These are phyloP conservation scores for Epizoanthus rinbou DNA, from an alignment of 92 coral and sea anemone genomes.

Conservation along the genomic window DNA sequence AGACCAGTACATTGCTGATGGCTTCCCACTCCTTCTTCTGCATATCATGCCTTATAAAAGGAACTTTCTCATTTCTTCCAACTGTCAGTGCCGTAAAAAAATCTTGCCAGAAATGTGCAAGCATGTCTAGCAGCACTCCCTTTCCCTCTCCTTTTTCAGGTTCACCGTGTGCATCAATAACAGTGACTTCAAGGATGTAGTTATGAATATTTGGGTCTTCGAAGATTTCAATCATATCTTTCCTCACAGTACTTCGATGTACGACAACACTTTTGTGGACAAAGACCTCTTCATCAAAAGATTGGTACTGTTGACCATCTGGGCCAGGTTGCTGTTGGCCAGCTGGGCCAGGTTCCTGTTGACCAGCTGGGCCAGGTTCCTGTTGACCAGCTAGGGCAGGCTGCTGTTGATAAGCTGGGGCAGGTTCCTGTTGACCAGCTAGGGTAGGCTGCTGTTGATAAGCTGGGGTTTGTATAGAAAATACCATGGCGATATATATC, in stretches of 20 bases:
- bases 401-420: not conserved
- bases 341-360: not conserved
- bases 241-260: constrained; percentile 40
- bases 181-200: constrained; percentile 24
- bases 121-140: constrained; percentile 23
- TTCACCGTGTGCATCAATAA: constrained; percentile 17
- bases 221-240: constrained; percentile 40
- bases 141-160: constrained; percentile 52
- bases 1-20: constrained; percentile 12
- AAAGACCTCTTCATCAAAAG: constrained; percentile 7
- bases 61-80: constrained; percentile 34
- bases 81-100: constrained; percentile 27
- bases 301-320: not conserved
- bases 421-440: too few relatives aligned
- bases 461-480: too few relatives aligned
- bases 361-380: not conserved
- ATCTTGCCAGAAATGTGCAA: constrained; percentile 39
- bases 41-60: constrained; percentile 38
- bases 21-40: constrained; percentile 47
- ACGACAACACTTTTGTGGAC: constrained; percentile 16
- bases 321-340: constrained; percentile 4
- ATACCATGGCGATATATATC: too few relatives aligned
- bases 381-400: not conserved
- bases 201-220: constrained; percentile 21
- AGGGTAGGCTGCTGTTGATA: too few relatives aligned